These are phyloP conservation scores for Watsonalla cultraria DNA, from an alignment of 2,888 invertebrate genomes.

Conservation along the genomic window DNA sequence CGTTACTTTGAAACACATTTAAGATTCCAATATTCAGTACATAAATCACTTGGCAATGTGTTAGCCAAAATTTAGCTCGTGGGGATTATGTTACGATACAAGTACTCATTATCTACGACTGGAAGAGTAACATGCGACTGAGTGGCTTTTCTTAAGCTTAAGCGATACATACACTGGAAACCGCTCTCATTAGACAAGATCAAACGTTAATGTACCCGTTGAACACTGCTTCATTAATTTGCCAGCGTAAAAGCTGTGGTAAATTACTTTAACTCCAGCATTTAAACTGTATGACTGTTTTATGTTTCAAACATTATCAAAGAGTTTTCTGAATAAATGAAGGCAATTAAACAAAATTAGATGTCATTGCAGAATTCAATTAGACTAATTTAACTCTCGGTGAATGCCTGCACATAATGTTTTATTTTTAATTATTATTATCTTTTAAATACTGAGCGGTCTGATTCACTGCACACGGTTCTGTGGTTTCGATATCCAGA, in stretches of 20 bases:
- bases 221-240: constrained; percentile 23
- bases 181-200: constrained; percentile 53
- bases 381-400: background rate
- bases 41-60: background rate
- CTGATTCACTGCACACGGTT: too few relatives aligned
- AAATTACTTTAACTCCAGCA: constrained; percentile 22
- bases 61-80: background rate
- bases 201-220: constrained; percentile 34
- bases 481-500: too few relatives aligned
- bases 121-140: constrained; percentile 19
- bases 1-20: background rate
- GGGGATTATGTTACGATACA: background rate
- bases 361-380: background rate
- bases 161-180: constrained; percentile 36
- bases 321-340: background rate
- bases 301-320: constrained; percentile 2
- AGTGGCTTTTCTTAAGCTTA: constrained; percentile 36
- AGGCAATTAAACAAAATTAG: background rate
- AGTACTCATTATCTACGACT: too few relatives aligned
- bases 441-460: too few relatives aligned
- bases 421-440: too few relatives aligned
- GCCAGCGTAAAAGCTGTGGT: constrained; percentile 19
- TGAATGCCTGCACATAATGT: too few relatives aligned
- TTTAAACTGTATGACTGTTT: constrained; percentile 10
- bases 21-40: background rate